Base-by-base conservation (phyloP, 2,888 invertebrate species). In the Scaptomyza polygonia region DNA sequence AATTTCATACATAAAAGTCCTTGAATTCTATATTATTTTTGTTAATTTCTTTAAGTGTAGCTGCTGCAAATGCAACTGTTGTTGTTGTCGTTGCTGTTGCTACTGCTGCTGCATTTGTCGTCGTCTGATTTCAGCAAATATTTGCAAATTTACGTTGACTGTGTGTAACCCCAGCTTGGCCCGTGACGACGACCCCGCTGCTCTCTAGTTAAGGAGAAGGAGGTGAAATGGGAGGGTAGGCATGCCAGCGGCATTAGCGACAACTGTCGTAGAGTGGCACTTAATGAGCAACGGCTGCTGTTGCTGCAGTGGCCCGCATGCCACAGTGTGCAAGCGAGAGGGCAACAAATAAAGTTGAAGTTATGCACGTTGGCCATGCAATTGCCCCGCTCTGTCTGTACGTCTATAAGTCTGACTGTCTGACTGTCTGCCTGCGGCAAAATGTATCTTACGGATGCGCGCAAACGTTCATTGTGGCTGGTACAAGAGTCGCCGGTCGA, bases 261-360 rank as follows among this genome's bases (percentile, higher is more conserved):
- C 82, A 82, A 82, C 82, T 86, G 85, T 86, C 82, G 82, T 84
- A 76, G 87, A 83, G 82, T 83, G 87, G 87, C 82, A 83, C 82
- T 83, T 87, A 83, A 83, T 83, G 82, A 83, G 82, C 87, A 81
- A 85, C 86, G 86, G 71, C 87, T 81, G 77, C 68, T 69, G 69
- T 39, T 55, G 67, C 62, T 56, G 68, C 67, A 81, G 85, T 74
- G 68, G 79, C 82, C 87, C 85, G 82, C 82, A 83, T 83, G 85
- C 79, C 82, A 70, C 77, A 76, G 58, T 56, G 77, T 63, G 78
- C 75, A 53, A 79, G 32, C 59, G 63, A 70, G 68, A 49, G 25
- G 25, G 52, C 72, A 65, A 76, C 82, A 81, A 78, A 85, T 81
- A 68, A 69, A 85, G 82, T 76, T 76, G 52, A 85, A 83, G 82